Evolutionary conservation across 2,113 vertebrate species (phyloP), one percentile per base, ranked within the genome.

Genomic region (Machaerirhynchus nigripectus): DNA sequence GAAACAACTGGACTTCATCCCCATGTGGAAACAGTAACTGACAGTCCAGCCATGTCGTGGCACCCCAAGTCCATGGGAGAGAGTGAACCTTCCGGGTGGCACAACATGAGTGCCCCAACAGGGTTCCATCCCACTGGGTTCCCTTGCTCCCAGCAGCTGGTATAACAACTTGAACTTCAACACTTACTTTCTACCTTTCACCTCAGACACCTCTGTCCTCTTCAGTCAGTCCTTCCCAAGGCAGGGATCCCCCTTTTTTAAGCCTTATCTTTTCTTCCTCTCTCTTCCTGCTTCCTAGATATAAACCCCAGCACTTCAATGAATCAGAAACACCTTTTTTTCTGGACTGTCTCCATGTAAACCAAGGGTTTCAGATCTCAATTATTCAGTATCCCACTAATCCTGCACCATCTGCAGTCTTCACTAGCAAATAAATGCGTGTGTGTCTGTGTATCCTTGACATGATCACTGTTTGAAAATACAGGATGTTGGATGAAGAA

Each of bases 41-140:
- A 57, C 39, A 63, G 24, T 33, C 53, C 9, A 7, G 27, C 14
- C 0, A 0, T 79, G 50, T 61, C 5, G 0, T 37, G 37, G 57
- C 49, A 68, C 10, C 20, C 27, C 4, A 6, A 70, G 15, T 12
- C 21, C 33, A 28, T 2, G 6, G 69, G 55, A 74, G 20, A 82
- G 7, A 22, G 15, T 1, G 5, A 85, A 50, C 13, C 33, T 13
- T 2, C 63, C 3, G 1, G 44, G 28, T 1, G 1, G 47, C 37
- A 56, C 2, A 9, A 31, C 10, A 13, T 6, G 37, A 15, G 30
- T 79, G 17, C 23, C 42, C n/a, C 57, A 31, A 30, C 4, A 57
- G 42, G 47, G 35, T 19, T 49, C 47, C 3, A 0, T 49, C 28
- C 39, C 28, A 19, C 16, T 18, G 55, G 7, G 8, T 11, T 84